These are phyloP conservation scores for Nibea coibor DNA, from an alignment of 2,113 vertebrate species.

Conservation along the genomic window DNA sequence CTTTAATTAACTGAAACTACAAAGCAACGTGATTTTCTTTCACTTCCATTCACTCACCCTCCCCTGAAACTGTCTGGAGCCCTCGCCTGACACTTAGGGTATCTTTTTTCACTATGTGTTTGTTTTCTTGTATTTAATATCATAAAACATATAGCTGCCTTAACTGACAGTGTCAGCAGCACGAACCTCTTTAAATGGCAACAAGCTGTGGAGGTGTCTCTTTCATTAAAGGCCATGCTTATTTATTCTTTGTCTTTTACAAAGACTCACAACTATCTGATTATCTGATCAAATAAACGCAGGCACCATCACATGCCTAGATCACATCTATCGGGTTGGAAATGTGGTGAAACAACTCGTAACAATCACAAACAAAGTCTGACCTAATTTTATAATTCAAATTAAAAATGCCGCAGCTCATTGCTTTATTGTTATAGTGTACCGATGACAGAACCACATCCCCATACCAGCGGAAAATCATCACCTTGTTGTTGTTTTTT, in stretches of 20 bases:
- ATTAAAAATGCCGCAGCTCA: not conserved
- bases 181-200: not conserved
- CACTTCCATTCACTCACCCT: too few relatives aligned
- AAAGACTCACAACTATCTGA: not conserved
- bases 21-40: too few relatives aligned
- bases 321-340: too few relatives aligned
- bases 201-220: not conserved
- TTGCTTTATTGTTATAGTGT: not conserved
- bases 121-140: not conserved
- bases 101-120: too few relatives aligned
- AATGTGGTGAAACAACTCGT: not conserved
- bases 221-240: too few relatives aligned
- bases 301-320: not conserved
- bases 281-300: not conserved
- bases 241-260: not conserved
- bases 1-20: too few relatives aligned
- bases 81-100: too few relatives aligned
- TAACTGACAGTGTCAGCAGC: not conserved
- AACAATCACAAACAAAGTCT: not conserved
- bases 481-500: conserved; percentile 6
- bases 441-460: not conserved
- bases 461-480: not conserved
- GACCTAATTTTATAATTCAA: not conserved
- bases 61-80: too few relatives aligned
- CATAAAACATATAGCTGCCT: not conserved